Base-by-base conservation (phyloP, 1,140 invertebrate species). In the Frieseomelitta varia region DNA sequence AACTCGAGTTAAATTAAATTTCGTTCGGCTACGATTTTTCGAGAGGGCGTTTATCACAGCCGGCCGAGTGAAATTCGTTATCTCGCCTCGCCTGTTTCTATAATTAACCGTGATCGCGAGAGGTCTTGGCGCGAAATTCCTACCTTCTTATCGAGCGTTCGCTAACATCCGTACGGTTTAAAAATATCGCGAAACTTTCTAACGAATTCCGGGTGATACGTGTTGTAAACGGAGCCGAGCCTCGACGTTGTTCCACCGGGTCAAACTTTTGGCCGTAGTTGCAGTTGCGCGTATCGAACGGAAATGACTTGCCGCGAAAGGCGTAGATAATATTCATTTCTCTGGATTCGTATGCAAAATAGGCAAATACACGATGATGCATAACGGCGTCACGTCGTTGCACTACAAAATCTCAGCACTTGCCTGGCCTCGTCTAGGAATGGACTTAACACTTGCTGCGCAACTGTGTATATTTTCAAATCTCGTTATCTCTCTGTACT, bases 351-450 rank as follows among this genome's bases (percentile, higher is more conserved):
- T 30, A 47, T 27, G 58, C 63, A 58, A 51, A 76, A 67, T 21
- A 84, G n/a, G 56, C 27, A 24, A 82, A 19, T 17, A 47, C 55
- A 73, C 68, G 55, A 67, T 65, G 53, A 61, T 74, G 73, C 27
- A 68, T 87, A 76, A 84, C 86, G 78, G 63, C 56, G 84, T 85
- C 75, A 78, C 74, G 78, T 84, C 85, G 34, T 69, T 73, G 63
- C 63, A 81, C 81, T 27, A 72, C 74, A 78, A 87, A 85, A 85
- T 85, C 82, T 73, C 75, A 15, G 91, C 91, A 90, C 92, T 93
- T 93, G 56, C 55, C 86, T 81, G 92, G 92, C 89, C 89, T 93
- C 92, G 91, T 93, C 92, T 93, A 92, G 88, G 91, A 93, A 93
- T 92, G 91, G 84, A 88, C 88, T 93, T 92, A 93, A 90, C 88